phyloP scores from a whole-genome alignment of 2,888 invertebrate species.

The Chironomus riparius region DNA sequence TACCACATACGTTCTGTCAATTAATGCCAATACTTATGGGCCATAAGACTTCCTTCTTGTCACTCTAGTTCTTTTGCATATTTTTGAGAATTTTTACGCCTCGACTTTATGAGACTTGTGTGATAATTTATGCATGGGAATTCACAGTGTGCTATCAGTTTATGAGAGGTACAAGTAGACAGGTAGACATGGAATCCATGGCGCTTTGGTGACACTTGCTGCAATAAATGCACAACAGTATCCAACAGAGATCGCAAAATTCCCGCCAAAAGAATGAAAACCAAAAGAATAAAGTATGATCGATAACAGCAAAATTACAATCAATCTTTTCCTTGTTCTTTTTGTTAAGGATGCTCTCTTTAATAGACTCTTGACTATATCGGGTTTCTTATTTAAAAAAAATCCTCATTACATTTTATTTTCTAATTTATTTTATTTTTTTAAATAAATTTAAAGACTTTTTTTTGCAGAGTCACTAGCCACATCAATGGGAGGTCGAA shows the following conservation, averaged over 20 bases:
- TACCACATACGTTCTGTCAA: not conserved
- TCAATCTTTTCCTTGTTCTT: not conserved
- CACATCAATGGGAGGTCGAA: slow-evolving; percentile 20
- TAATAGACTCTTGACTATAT: slow-evolving; percentile 3
- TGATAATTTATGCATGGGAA: slow-evolving; percentile 16
- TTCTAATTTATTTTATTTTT: not conserved
- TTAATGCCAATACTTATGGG: not conserved
- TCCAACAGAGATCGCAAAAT: not conserved
- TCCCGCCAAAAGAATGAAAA: not conserved
- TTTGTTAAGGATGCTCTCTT: not conserved
- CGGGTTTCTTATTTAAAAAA: not conserved
- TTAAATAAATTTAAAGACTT: not conserved
- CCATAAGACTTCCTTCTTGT: no score
- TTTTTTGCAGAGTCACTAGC: slow-evolving; percentile 8
- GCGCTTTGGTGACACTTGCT: slow-evolving; percentile 18
- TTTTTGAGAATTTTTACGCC: not conserved
- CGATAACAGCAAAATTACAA: slow-evolving; percentile 14
- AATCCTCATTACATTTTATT: not conserved
- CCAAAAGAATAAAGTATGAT: slow-evolving; percentile 6
- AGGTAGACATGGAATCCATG: not conserved
- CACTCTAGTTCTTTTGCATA: not conserved
- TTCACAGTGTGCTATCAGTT: not conserved
- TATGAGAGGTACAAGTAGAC: not conserved
- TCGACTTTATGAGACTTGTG: not conserved
- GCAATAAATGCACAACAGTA: not conserved